Conservation (phyloP, 2,113 vertebrate genomes). For the Ceratotherium simum region DNA sequence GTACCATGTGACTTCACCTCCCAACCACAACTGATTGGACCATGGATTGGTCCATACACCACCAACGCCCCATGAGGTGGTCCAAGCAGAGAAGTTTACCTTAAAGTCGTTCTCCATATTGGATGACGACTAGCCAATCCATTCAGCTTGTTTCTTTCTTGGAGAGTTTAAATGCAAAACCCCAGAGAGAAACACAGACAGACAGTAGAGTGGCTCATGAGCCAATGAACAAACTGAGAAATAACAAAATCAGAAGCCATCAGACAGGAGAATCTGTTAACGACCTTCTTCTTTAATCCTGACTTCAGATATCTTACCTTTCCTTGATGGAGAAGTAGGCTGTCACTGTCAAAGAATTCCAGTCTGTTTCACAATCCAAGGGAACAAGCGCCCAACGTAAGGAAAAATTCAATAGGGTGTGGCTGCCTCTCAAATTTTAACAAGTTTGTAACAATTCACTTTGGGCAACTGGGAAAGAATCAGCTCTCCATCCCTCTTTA, state of each 20-base stretch:
- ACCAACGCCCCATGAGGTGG: not conserved
- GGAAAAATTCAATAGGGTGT: not conserved
- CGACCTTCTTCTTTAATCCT: not conserved
- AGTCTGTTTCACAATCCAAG: not conserved
- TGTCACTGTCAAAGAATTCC: not conserved
- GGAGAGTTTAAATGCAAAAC: not conserved
- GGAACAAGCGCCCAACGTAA: not conserved
- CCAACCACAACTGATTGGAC: not conserved
- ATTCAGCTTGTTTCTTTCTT: not conserved
- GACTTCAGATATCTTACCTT: not conserved
- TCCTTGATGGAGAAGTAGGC: not conserved
- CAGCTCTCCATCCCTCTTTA: not conserved
- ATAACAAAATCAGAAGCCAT: not conserved
- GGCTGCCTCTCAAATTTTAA: not conserved
- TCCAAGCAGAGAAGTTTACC: not conserved
- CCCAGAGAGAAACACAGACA: not conserved
- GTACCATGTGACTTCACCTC: not conserved
- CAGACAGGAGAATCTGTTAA: not conserved
- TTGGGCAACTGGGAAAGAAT: not conserved
- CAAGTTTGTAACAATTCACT: not conserved
- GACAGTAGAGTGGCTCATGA: not conserved
- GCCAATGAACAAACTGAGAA: not conserved
- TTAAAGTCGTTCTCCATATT: not conserved
- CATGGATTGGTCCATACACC: not conserved
- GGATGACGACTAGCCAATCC: not conserved